These are phyloP conservation scores for Sporophila hypoxantha DNA, from an alignment of 2,113 vertebrate species.

Conservation along the genomic window DNA sequence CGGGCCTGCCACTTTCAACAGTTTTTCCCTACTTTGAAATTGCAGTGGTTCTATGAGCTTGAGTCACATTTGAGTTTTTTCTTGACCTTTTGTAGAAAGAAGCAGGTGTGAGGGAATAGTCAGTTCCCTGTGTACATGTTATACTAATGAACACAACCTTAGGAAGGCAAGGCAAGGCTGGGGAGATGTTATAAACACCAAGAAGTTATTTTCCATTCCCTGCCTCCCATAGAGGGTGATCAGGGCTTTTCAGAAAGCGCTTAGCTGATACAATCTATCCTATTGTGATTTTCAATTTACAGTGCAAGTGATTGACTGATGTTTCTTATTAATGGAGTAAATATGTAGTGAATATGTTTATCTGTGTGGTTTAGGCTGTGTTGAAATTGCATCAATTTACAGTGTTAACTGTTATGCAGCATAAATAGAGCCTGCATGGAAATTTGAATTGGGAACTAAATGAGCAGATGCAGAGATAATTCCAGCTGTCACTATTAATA, in stretches of 20 bases:
- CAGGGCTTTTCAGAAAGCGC: not conserved
- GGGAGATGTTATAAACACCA: not conserved
- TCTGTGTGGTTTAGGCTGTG: not conserved
- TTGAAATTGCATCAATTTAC: not conserved
- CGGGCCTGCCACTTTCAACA: not conserved
- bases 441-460: constrained; percentile 20
- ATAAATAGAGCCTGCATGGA: not conserved
- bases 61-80: not conserved
- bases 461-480: constrained; percentile 12
- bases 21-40: not conserved
- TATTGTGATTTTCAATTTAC: constrained; percentile 7
- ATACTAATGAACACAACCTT: not conserved
- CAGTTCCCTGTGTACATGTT: not conserved
- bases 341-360: not conserved
- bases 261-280: not conserved
- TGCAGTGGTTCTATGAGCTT: not conserved
- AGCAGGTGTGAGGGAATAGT: not conserved
- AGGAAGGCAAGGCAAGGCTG: not conserved
- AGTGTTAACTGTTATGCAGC: not conserved
- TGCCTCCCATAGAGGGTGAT: not conserved
- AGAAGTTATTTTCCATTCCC: not conserved
- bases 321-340: not conserved
- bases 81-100: not conserved
- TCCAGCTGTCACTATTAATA: constrained; percentile 10
- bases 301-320: not conserved